phyloP scores from a whole-genome alignment of 2,113 vertebrate genomes.

The Sitta europaea region DNA sequence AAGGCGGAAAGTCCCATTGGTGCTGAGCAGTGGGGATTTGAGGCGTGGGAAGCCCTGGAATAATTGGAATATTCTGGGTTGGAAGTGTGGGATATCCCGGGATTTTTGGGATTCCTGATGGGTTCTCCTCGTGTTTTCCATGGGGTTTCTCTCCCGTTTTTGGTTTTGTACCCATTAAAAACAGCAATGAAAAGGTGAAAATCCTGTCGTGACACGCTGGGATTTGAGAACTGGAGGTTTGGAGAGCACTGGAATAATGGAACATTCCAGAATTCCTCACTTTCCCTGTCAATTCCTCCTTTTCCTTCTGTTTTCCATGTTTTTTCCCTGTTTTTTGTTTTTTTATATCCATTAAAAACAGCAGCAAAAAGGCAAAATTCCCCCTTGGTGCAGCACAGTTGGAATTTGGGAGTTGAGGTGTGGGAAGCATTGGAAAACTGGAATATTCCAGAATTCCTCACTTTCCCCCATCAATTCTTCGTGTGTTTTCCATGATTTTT shows the following conservation, averaged over 20 bases:
- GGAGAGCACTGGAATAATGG: accelerated
- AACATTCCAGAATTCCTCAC: background rate
- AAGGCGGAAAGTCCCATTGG: background rate
- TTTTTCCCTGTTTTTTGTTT: background rate
- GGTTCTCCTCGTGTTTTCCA: background rate
- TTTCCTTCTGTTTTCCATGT: background rate
- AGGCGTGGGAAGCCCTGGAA: background rate
- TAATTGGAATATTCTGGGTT: background rate
- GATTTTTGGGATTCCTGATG: background rate
- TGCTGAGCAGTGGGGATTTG: too few species aligned
- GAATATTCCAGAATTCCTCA: background rate
- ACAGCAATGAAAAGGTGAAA: background rate
- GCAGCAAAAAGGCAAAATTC: background rate
- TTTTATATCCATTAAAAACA: background rate
- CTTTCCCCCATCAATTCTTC: background rate
- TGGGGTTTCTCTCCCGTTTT: too few species aligned
- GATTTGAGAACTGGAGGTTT: background rate
- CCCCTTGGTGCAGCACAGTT: accelerated
- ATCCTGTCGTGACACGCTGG: background rate
- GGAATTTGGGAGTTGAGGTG: background rate
- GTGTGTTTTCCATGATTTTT: background rate
- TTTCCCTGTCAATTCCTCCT: background rate
- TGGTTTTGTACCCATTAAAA: background rate
- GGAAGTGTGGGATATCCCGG: background rate
- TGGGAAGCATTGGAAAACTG: background rate